A percentile compares a stretch with the other conserved stretches of the same genome.
These are phyloP conservation scores for Scaptomyza montana DNA, from an alignment of 1,140 invertebrate genomes.

Conservation along the genomic window DNA sequence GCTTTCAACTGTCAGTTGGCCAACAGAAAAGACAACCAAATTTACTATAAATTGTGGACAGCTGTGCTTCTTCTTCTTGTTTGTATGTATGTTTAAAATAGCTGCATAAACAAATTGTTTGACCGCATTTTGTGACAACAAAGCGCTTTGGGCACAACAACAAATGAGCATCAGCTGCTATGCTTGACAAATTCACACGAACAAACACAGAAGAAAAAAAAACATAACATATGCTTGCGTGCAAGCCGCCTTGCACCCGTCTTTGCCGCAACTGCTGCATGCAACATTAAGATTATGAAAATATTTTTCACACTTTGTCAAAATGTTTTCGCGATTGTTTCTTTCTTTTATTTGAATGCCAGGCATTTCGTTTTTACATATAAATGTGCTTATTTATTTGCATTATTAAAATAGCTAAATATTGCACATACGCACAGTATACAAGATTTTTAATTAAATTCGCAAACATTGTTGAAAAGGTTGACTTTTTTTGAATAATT, in stretches of 20 bases:
- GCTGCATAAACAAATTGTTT: conserved; percentile 74
- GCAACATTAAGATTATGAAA: conserved; percentile 70
- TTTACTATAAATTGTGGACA: conserved; percentile 26
- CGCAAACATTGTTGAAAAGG: too few relatives aligned
- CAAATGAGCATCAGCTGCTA: conserved; percentile 78
- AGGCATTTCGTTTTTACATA: conserved; percentile 9
- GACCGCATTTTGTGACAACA: conserved; percentile 70
- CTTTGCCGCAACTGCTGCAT: conserved; percentile 3
- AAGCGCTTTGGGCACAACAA: conserved; percentile 33
- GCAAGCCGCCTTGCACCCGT: conserved; percentile 17
- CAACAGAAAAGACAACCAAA: background rate
- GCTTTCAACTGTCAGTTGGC: conserved; percentile 33
- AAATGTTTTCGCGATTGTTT: conserved; percentile 40
- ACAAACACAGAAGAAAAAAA: conserved; percentile 29
- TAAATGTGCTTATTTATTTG: background rate
- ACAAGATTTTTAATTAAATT: too few relatives aligned
- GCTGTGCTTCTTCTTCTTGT: conserved; percentile 3
- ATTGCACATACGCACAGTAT: too few relatives aligned
- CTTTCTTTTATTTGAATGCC: conserved; percentile 40
- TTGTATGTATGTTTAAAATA: conserved; percentile 55
- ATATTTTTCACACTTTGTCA: conserved; percentile 80
- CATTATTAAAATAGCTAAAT: too few relatives aligned
- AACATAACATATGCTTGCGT: conserved; percentile 34
- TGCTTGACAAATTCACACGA: conserved; percentile 70
- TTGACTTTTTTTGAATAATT: too few relatives aligned